Evolutionary conservation across 1,140 invertebrate genomes (phyloP).

Genomic region (Belonocnema kinseyi): DNA sequence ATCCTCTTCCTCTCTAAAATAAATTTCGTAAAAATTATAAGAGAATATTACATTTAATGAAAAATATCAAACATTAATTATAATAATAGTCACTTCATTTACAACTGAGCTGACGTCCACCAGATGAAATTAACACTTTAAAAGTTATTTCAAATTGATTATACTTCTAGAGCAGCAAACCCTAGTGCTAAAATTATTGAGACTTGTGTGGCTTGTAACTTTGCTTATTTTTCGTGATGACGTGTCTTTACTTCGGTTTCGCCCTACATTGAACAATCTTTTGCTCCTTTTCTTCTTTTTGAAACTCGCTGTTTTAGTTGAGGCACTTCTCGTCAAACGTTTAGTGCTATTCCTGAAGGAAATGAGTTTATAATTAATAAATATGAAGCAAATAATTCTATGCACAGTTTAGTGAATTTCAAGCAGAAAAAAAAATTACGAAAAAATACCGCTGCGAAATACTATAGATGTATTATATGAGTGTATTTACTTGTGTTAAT

Average conservation of each 20-base stretch:
- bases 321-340: not conserved
- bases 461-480: too few relatives aligned
- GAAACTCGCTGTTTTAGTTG: not conserved
- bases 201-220: not conserved
- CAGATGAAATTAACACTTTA: not conserved
- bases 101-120: not conserved
- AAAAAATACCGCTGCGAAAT: too few relatives aligned
- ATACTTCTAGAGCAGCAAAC: not conserved
- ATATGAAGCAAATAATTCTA: not conserved
- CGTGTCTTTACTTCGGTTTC: not conserved
- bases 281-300: conserved; percentile 1
- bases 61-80: not conserved
- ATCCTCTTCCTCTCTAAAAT: not conserved
- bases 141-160: not conserved
- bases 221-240: not conserved
- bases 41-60: too few relatives aligned
- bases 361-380: not conserved
- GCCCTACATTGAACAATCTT: not conserved
- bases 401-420: too few relatives aligned
- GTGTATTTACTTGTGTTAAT: too few relatives aligned
- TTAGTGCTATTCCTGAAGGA: not conserved
- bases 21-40: not conserved
- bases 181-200: not conserved
- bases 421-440: too few relatives aligned
- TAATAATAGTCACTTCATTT: not conserved